These are phyloP conservation scores for Rana temporaria DNA, from an alignment of 2,113 vertebrate genomes.

Conservation along the genomic window DNA sequence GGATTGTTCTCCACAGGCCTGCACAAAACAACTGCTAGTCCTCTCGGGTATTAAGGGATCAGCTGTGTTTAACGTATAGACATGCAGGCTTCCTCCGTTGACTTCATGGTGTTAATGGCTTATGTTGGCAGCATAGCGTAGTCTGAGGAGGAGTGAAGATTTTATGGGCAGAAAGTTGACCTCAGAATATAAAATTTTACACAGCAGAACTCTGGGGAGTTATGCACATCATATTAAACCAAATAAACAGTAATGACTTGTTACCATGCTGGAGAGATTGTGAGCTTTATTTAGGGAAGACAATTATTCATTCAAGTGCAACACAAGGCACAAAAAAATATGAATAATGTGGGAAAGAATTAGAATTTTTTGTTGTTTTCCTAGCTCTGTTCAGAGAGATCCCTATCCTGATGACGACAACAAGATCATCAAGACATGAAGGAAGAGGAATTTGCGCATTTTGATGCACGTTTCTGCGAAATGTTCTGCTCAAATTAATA, in stretches of 20 bases:
- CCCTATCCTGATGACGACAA: no score
- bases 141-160: conserved; percentile 4
- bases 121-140: neutral
- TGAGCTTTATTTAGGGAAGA: no score
- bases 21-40: conserved; percentile 23
- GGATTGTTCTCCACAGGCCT: conserved; percentile 18
- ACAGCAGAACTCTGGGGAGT: neutral
- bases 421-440: no score
- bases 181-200: conserved; percentile 22
- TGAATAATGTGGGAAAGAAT: no score
- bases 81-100: neutral
- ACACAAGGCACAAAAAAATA: no score
- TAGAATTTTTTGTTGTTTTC: no score
- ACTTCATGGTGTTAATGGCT: neutral
- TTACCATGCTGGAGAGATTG: neutral
- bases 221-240: neutral
- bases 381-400: no score
- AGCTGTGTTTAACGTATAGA: conserved; percentile 4
- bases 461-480: no score
- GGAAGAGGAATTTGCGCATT: no score
- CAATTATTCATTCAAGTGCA: no score
- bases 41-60: conserved; percentile 2
- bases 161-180: conserved; percentile 11
- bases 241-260: neutral
- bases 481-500: no score